phyloP scores from a whole-genome alignment of 2,797 vertebrate species.

The Myripristis jacobus region DNA sequence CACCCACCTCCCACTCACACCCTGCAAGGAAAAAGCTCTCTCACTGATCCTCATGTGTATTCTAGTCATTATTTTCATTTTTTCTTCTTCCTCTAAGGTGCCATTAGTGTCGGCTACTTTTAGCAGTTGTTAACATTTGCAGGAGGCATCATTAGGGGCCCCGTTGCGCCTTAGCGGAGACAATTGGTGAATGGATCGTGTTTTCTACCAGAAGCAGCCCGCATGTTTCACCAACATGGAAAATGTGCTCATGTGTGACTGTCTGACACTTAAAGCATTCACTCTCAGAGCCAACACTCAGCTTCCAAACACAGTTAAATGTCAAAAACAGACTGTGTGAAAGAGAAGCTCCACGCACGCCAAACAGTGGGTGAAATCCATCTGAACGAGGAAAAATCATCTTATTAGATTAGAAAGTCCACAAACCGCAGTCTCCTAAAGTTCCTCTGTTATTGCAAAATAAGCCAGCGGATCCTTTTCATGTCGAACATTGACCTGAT shows the following conservation, averaged over 20 bases:
- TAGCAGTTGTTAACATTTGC: constrained; percentile 37
- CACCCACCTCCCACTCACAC: constrained; percentile 38
- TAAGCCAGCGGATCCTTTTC: too few relatives aligned
- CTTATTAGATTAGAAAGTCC: too few relatives aligned
- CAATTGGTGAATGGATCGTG: constrained; percentile 14
- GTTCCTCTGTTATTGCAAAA: too few relatives aligned
- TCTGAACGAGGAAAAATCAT: too few relatives aligned
- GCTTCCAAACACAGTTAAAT: too few relatives aligned
- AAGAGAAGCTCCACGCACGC: too few relatives aligned
- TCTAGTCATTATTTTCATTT: constrained; percentile 42
- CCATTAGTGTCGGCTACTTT: constrained; percentile 46
- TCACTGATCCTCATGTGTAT: constrained; percentile 27
- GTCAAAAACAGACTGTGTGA: too few relatives aligned
- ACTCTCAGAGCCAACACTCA: background rate
- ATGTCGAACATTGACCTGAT: too few relatives aligned
- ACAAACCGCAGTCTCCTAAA: too few relatives aligned
- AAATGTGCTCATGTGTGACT: background rate
- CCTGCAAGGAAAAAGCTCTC: constrained; percentile 7
- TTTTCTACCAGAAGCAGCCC: constrained; percentile 11
- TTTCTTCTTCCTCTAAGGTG: constrained; percentile 31
- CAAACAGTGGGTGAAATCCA: too few relatives aligned
- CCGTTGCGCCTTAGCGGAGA: constrained; percentile 2
- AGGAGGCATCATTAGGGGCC: constrained; percentile 30
- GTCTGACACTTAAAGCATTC: background rate
- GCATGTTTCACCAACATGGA: constrained; percentile 6